Evolutionary conservation across 2,797 vertebrate species (phyloP).

Genomic region (Peromyscus eremicus): DNA sequence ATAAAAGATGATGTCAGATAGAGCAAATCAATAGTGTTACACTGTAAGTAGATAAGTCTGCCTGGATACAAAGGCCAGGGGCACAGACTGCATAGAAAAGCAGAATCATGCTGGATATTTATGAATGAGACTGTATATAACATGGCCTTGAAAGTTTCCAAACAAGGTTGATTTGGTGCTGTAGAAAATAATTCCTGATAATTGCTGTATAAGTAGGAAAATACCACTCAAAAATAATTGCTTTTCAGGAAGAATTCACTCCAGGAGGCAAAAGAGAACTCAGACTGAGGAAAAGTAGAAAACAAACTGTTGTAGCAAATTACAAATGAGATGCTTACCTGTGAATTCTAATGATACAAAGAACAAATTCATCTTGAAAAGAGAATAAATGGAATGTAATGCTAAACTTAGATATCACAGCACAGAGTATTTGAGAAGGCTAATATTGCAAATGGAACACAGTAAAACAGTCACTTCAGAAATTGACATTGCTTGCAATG

Average conservation of each 20-base stretch:
- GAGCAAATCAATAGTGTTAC: background rate
- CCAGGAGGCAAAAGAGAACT: background rate
- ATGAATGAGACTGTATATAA: background rate
- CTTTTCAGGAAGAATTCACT: background rate
- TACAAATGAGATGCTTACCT: background rate
- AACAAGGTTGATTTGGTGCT: background rate
- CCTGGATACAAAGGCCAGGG: background rate
- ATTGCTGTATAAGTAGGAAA: background rate
- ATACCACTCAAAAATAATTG: conserved; percentile 19
- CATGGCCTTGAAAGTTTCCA: background rate
- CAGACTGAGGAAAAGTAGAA: background rate
- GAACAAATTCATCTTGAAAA: background rate
- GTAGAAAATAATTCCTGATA: background rate
- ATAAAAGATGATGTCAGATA: background rate
- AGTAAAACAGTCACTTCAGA: background rate
- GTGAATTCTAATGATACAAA: background rate
- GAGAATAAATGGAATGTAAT: background rate
- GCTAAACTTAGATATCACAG: background rate
- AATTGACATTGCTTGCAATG: background rate
- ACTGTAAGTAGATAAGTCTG: background rate
- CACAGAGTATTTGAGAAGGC: background rate
- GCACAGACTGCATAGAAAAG: background rate
- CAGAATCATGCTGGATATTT: background rate
- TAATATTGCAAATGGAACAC: background rate
- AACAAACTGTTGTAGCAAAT: background rate